Evolutionary conservation across 2,888 invertebrate species (phyloP).

Genomic region (Caprella mutica): DNA sequence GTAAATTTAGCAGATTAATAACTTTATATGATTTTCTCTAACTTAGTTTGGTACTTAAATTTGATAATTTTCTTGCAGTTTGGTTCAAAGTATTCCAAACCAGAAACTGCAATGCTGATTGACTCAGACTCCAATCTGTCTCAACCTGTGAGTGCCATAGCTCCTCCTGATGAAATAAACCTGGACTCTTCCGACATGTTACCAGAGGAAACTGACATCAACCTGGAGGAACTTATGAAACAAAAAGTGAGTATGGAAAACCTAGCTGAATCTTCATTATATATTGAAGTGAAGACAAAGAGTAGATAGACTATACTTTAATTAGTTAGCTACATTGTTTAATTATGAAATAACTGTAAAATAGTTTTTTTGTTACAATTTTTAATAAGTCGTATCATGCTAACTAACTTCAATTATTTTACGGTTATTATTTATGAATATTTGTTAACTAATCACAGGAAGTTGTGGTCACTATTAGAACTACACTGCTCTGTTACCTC

Average conservation of each 20-base stretch:
- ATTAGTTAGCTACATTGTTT: too few relatives aligned
- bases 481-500: too few relatives aligned
- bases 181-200: slow-evolving; percentile 32
- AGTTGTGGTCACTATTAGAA: not conserved
- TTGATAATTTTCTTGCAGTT: not conserved
- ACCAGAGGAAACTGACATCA: slow-evolving; percentile 69
- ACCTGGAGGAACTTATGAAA: slow-evolving; percentile 76
- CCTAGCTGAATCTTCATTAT: not conserved
- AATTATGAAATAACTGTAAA: not conserved
- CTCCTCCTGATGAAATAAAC: slow-evolving; percentile 20
- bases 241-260: slow-evolving; percentile 54
- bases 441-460: not conserved
- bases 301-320: too few relatives aligned
- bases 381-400: not conserved
- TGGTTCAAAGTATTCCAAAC: not conserved
- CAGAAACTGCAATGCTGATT: not conserved
- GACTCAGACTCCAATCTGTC: slow-evolving; percentile 5
- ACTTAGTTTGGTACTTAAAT: not conserved
- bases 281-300: not conserved
- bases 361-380: not conserved
- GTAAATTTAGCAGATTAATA: not conserved
- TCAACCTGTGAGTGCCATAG: not conserved
- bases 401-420: not conserved
- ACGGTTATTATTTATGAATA: not conserved
- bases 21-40: not conserved